Evolutionary conservation across 2,113 vertebrate genomes (phyloP).

Genomic region (Hippocampus zosterae): DNA sequence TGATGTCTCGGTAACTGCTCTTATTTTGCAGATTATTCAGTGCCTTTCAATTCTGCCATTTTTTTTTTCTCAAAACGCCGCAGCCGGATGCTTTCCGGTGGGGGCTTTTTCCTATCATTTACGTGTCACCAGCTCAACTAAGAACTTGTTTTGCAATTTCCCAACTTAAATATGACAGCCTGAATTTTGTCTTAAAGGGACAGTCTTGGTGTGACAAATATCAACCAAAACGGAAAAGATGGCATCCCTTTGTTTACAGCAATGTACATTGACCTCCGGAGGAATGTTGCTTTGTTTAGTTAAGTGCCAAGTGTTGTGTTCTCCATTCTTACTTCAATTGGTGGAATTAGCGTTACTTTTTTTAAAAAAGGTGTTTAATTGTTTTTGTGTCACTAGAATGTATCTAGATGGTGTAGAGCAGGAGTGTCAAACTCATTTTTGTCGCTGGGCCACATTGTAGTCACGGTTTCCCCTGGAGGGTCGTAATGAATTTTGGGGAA

Average conservation of each 20-base stretch:
- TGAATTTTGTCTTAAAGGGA: slow-evolving; percentile 25
- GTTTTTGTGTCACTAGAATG: slow-evolving; percentile 42
- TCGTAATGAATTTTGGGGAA: too few relatives aligned
- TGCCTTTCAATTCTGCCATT: slow-evolving; percentile 66
- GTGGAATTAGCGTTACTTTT: slow-evolving; percentile 42
- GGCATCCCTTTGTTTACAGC: slow-evolving; percentile 65
- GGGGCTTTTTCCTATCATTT: slow-evolving; percentile 18
- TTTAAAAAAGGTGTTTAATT: slow-evolving; percentile 40
- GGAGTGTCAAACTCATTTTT: too few relatives aligned
- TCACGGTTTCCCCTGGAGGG: too few relatives aligned
- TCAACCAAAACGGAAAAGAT: slow-evolving; percentile 42
- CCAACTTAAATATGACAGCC: slow-evolving; percentile 1
- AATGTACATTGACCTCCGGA: slow-evolving; percentile 58
- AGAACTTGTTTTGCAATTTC: not conserved
- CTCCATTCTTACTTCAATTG: slow-evolving; percentile 45
- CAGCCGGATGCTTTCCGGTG: not conserved
- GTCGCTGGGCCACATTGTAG: too few relatives aligned
- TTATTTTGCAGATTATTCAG: slow-evolving; percentile 61
- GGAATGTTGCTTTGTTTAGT: slow-evolving; percentile 61
- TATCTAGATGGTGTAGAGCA: slow-evolving; percentile 49
- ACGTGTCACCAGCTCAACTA: slow-evolving; percentile 1
- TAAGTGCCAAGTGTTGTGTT: slow-evolving; percentile 65
- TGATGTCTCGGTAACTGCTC: slow-evolving; percentile 59
- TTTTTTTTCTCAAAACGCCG: not conserved
- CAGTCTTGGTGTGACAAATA: slow-evolving; percentile 46